phyloP scores from a whole-genome alignment of 2,113 vertebrate genomes.

The Eulemur rufifrons region DNA sequence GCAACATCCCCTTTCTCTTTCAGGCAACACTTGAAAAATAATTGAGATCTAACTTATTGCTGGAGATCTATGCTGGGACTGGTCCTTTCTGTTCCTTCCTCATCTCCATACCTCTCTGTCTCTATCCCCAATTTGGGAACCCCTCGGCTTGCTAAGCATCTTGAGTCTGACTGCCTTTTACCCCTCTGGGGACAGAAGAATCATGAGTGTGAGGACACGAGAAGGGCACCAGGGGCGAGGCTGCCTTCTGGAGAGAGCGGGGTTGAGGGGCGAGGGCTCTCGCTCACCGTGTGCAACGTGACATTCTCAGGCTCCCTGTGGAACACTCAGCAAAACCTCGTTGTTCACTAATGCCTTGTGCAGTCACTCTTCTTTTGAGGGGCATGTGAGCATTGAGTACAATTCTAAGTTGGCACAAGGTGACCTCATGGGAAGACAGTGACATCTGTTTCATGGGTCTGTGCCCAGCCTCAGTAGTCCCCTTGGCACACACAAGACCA shows the following conservation, averaged over 20 bases:
- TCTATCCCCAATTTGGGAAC: background rate
- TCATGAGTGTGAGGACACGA: fast-evolving
- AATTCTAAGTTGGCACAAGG: background rate
- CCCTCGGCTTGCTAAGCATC: fast-evolving
- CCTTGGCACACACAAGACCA: background rate
- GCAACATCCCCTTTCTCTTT: background rate
- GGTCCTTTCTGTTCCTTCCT: background rate
- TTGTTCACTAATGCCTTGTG: background rate
- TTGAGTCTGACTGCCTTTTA: background rate
- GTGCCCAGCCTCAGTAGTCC: fast-evolving
- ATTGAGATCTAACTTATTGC: background rate
- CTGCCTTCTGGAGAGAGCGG: fast-evolving
- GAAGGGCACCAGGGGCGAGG: fast-evolving
- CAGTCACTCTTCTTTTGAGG: background rate
- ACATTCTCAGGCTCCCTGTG: too few relatives aligned
- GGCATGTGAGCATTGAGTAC: background rate
- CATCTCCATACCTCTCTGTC: background rate
- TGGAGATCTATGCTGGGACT: background rate
- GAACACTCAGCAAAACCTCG: background rate
- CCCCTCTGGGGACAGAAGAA: background rate
- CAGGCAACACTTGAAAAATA: background rate
- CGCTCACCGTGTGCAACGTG: fast-evolving
- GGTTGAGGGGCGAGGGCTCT: background rate
- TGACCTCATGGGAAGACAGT: background rate
- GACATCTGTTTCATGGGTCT: fast-evolving